A percentile compares a stretch with the other conserved stretches of the same genome.
phyloP scores from a whole-genome alignment of 2,797 vertebrate genomes.

The Diglossa cyanea region DNA sequence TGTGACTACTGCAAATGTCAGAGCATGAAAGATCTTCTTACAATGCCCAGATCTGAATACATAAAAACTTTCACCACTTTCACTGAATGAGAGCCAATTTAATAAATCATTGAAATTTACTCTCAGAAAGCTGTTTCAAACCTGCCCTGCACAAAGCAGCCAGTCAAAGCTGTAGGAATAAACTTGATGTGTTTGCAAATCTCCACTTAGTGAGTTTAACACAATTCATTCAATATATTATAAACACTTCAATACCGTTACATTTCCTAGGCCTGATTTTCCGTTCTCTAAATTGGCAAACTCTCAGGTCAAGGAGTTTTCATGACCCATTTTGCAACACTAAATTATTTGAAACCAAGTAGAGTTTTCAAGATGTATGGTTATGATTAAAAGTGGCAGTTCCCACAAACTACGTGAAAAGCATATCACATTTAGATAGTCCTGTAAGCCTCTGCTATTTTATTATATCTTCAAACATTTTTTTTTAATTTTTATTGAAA shows the following conservation, averaged over 20 bases:
- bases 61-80: not conserved
- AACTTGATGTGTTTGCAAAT: not conserved
- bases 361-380: not conserved
- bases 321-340: not conserved
- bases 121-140: conserved; percentile 37
- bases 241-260: not conserved
- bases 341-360: conserved; percentile 35
- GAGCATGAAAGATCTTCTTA: not conserved
- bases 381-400: conserved; percentile 46
- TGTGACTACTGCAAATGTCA: not conserved
- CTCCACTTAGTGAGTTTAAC: not conserved
- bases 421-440: not conserved
- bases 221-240: not conserved
- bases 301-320: conserved; percentile 39
- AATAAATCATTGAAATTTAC: conserved; percentile 52
- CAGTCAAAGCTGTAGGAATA: not conserved
- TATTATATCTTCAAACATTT: not conserved
- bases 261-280: not conserved
- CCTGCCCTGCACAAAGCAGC: not conserved
- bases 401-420: not conserved
- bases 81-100: conserved; percentile 33
- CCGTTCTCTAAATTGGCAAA: not conserved
- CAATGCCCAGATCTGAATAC: not conserved
- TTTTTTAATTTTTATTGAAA: conserved; percentile 36
- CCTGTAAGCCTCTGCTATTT: not conserved